phyloP scores from a whole-genome alignment of 2,113 vertebrate species.

The Cyphomyrus plagiostoma region DNA sequence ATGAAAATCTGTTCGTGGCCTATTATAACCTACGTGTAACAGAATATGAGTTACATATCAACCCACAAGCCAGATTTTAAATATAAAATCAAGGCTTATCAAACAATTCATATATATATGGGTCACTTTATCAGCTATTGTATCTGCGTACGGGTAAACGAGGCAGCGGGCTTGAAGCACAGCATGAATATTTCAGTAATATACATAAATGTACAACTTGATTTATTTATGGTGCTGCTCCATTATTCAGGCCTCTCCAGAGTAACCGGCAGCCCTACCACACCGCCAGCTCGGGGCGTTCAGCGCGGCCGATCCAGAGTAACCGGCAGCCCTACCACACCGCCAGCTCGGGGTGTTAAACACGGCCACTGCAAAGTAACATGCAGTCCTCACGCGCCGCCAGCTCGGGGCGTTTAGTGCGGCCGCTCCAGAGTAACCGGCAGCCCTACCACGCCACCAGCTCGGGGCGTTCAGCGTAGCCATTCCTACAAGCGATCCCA shows the following conservation, averaged over 20 bases:
- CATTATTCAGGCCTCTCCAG: background rate
- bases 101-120: background rate
- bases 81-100: background rate
- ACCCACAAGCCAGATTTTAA: background rate
- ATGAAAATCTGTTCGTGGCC: background rate
- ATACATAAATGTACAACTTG: constrained; percentile 3
- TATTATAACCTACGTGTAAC: background rate
- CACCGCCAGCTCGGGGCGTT: no score
- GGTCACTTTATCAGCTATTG: background rate
- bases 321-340: no score
- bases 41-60: background rate
- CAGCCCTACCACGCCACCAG: no score
- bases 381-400: no score
- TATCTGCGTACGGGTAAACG: background rate
- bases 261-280: no score
- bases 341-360: no score
- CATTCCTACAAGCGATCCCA: no score
- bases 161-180: background rate
- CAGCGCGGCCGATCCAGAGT: no score
- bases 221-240: background rate
- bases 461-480: no score
- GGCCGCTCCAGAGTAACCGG: no score
- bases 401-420: no score
- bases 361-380: no score
- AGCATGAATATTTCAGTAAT: background rate